Conservation (phyloP, 2,888 invertebrate species). For the Lithophane leautieri region DNA sequence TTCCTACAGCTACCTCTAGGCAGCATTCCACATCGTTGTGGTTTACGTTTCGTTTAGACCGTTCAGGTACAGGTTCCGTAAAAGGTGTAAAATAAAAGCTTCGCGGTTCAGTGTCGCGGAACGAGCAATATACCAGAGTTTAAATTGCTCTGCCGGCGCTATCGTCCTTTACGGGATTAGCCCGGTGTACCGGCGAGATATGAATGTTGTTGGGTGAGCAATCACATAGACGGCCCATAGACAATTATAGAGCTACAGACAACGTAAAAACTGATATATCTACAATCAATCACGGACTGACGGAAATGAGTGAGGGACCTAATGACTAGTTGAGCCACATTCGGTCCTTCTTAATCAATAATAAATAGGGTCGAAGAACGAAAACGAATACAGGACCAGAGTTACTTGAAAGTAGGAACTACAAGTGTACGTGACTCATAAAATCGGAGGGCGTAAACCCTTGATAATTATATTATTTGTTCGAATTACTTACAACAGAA, state of each 20-base stretch:
- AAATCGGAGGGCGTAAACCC: slow-evolving; percentile 24
- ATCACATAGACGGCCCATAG: neutral
- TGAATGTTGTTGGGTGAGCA: neutral
- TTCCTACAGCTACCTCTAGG: neutral
- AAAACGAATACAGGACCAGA: slow-evolving; percentile 30
- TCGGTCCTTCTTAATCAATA: slow-evolving; percentile 27
- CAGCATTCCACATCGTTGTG: slow-evolving; percentile 11
- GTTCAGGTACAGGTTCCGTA: neutral
- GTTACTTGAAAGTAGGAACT: slow-evolving; percentile 17
- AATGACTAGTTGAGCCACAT: slow-evolving; percentile 14
- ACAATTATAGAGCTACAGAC: neutral
- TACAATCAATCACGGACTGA: slow-evolving; percentile 4
- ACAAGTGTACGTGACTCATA: slow-evolving; percentile 20
- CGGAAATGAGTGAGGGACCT: slow-evolving; percentile 20
- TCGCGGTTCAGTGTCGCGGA: slow-evolving; percentile 4
- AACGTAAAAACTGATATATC: neutral
- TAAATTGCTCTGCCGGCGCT: slow-evolving; percentile 17
- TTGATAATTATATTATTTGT: slow-evolving; percentile 1
- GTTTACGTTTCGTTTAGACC: neutral
- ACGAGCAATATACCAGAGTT: slow-evolving; percentile 25
- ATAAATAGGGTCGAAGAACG: slow-evolving; percentile 25
- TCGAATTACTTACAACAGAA: neutral
- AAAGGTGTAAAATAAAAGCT: slow-evolving; percentile 40
- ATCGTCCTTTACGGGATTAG: slow-evolving; percentile 24
- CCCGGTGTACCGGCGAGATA: neutral